Evolutionary conservation across 1,140 invertebrate genomes (phyloP).

Genomic region (Andrena cerasifolii): DNA sequence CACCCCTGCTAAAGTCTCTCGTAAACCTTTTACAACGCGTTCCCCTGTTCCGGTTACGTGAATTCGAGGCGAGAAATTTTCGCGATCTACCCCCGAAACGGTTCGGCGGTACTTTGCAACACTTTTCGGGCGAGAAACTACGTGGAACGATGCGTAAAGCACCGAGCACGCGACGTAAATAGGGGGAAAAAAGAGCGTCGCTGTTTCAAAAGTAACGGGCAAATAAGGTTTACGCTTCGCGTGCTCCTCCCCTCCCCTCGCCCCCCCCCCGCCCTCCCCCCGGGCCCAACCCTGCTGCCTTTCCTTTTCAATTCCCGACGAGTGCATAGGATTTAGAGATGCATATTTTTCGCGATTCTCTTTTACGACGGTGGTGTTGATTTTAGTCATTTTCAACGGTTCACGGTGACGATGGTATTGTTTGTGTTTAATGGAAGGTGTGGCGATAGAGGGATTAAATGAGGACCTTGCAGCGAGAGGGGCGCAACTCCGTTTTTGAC

Average conservation of each 20-base stretch:
- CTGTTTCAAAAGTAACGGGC: neutral
- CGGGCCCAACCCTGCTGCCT: too few relatives aligned
- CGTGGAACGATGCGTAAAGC: neutral
- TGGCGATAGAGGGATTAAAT: too few relatives aligned
- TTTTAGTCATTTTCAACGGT: neutral
- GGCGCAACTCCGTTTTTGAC: too few relatives aligned
- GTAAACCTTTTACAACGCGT: too few relatives aligned
- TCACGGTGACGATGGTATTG: neutral
- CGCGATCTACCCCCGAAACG: neutral
- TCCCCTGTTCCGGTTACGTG: neutral
- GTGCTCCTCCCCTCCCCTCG: neutral
- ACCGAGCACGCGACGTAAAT: neutral
- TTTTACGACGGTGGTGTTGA: neutral
- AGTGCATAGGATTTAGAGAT: too few relatives aligned
- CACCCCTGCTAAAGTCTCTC: too few relatives aligned
- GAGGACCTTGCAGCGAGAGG: too few relatives aligned
- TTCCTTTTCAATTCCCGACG: too few relatives aligned
- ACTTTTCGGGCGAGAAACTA: slow-evolving; percentile 4
- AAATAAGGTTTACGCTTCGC: neutral
- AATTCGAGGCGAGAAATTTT: slow-evolving; percentile 15
- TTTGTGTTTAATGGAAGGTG: too few relatives aligned
- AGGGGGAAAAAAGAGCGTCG: neutral
- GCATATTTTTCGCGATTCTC: neutral
- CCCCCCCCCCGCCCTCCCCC: too few relatives aligned
- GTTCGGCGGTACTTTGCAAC: neutral